A percentile compares a stretch with the other conserved stretches of the same genome.
These are phyloP conservation scores for Noctilio leporinus DNA, from an alignment of 2,113 vertebrate species.

Conservation along the genomic window DNA sequence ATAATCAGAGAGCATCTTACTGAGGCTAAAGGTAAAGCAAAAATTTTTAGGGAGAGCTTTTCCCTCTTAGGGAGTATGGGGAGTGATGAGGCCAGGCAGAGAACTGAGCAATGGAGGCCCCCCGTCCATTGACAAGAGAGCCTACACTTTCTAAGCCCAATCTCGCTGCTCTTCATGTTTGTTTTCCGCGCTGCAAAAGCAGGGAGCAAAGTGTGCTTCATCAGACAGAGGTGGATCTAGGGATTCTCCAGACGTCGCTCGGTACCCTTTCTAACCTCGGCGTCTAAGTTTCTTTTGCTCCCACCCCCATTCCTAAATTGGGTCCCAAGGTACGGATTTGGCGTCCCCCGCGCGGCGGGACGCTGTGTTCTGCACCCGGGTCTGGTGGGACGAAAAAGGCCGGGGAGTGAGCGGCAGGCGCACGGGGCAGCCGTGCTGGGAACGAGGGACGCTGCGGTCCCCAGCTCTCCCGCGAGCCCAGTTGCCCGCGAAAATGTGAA, in stretches of 20 bases:
- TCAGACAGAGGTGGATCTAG: background rate
- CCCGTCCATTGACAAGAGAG: background rate
- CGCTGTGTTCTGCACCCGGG: background rate
- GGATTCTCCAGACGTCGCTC: background rate
- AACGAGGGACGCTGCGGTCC: background rate
- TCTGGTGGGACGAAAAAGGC: background rate
- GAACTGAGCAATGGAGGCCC: background rate
- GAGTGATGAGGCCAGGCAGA: background rate
- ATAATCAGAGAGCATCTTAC: background rate
- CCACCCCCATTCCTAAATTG: fast-evolving
- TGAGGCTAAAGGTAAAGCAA: background rate
- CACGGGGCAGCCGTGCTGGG: background rate
- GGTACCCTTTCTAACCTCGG: background rate
- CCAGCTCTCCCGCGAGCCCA: background rate
- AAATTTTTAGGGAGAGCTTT: background rate
- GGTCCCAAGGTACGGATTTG: background rate
- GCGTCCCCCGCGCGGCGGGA: background rate
- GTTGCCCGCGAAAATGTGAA: background rate
- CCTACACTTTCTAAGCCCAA: background rate
- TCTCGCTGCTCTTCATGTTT: background rate
- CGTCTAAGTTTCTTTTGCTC: background rate
- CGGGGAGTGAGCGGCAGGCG: background rate
- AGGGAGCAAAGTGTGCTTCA: background rate
- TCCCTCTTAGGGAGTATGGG: background rate
- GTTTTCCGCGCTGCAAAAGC: background rate